Base-by-base conservation (phyloP, 2,888 invertebrate genomes). In the Belgica antarctica region DNA sequence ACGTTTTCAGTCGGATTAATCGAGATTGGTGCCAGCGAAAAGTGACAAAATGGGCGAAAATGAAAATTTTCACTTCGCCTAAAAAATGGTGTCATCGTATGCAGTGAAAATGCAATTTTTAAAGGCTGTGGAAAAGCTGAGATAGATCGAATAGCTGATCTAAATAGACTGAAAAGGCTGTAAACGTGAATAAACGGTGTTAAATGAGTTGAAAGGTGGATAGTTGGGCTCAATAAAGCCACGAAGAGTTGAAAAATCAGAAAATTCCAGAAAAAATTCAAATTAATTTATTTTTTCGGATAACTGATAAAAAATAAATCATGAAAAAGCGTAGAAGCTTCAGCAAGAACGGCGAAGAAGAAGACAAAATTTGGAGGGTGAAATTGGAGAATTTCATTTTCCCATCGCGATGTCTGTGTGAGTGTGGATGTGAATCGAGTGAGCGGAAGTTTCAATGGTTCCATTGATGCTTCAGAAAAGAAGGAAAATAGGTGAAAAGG, bases 401-500 rank as follows among this genome's bases (percentile, higher is more conserved):
- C 61, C 61, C 62, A 31, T 62, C 34, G 34, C 17, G 62, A 10
- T n/a, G n/a, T n/a, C 22, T 36, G 28, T 66, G 47, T 66, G 27
- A 28, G 28, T 19, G 36, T 41, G 36, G 31, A 34, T 36, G 62
- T 63, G 63, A n/a, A 41, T 63, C 24, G 63, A 47, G 65, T 66
- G 41, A 66, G 27, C 46, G 65, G 47, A 66, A 66, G 47, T 66
- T 66, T 41, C 65, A 66, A 47, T 66, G 65, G 47, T 47, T 66
- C 65, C 46, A 66, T 47, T 63, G 22, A 63, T 66, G 47, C 27
- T 66, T 66, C 41, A n/a, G n/a, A n/a, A n/a, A n/a, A n/a, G 41
- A 41, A 15, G 41, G 46, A 63, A 63, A 63, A 63, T 63, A 63
- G 63, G 63, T 63, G 63, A 63, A 62, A 62, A n/a, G 41, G n/a